Evolutionary conservation across 1,140 invertebrate genomes (phyloP), one percentile per base, ranked within the genome.

Genomic region (Bombus polaris): DNA sequence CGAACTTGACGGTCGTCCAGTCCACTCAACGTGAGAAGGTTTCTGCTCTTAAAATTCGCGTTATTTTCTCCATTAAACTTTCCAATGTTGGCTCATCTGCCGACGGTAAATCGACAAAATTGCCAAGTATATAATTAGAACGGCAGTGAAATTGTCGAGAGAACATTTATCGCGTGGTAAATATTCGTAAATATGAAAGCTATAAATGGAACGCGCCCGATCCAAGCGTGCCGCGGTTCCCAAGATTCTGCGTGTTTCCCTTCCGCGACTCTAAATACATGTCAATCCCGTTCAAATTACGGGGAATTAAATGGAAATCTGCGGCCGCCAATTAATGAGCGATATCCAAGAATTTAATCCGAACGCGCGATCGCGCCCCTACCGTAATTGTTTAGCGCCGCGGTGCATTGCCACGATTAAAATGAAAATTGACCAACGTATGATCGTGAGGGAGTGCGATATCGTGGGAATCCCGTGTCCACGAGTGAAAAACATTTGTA

Each of bases 251-350:
- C 59, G 59, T n/a, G 12, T n/a, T 37, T 22, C 2, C 22, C 18
- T 4, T 0, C 2, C 10, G 10, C 65, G 1, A 6, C 35, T 77
- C 74, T 28, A 22, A 79, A 59, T n/a, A 37, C 18, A 25, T 22
- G 42, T 62, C n/a, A n/a, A 44, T 42, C 39, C n/a, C 25, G 47
- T 8, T 39, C n/a, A 28, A 78, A 79, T 84, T 44, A 37, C n/a
- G 39, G 66, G 44, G 62, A 79, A 84, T 84, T 62, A 62, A 79
- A 79, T 72, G 66, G 53, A 79, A 82, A 80, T 72, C 39, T 22
- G 68, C 75, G 32, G 3, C 8, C 4, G 28, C 6, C 62, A 32
- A 77, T 83, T 70, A 83, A 77, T 28, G 81, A 76, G 35, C 62
- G 25, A 66, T 76, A 47, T 39, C 66, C 42, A 62, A 83, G 75